Evolutionary conservation across 1,140 invertebrate genomes (phyloP).

Genomic region (Megalopta genalis): DNA sequence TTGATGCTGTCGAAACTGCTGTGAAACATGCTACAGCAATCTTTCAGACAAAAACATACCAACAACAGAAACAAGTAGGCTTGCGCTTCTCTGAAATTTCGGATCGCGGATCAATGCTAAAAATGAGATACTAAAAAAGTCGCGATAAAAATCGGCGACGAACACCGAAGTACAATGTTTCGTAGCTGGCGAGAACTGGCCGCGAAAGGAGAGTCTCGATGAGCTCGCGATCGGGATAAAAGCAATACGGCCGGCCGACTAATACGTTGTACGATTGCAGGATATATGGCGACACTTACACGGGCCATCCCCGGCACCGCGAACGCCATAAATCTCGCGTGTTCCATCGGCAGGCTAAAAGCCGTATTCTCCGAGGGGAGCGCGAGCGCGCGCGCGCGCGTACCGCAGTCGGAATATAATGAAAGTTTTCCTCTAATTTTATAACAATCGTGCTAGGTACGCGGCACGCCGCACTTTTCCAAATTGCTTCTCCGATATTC

Average conservation of each 20-base stretch:
- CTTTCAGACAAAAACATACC: no score
- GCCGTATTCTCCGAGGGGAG: background rate
- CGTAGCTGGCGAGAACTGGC: no score
- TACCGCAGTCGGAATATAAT: background rate
- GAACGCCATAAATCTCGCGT: background rate
- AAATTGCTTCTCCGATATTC: conserved; percentile 28
- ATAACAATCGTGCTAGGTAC: background rate
- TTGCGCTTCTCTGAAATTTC: no score
- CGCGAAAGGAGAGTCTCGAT: no score
- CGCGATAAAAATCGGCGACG: no score
- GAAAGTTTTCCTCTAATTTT: conserved; percentile 13
- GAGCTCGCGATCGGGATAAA: no score
- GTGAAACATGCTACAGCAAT: no score
- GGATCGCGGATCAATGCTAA: no score
- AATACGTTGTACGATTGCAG: background rate
- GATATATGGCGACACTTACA: background rate
- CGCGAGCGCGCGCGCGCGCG: background rate
- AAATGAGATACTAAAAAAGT: no score
- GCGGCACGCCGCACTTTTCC: background rate
- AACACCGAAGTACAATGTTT: no score
- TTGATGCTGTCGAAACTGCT: no score
- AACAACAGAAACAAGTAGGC: no score
- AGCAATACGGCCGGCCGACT: background rate
- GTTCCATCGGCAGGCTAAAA: background rate
- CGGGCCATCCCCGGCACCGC: background rate